phyloP scores from a whole-genome alignment of 2,888 invertebrate genomes.

The Drosophila siamana region DNA sequence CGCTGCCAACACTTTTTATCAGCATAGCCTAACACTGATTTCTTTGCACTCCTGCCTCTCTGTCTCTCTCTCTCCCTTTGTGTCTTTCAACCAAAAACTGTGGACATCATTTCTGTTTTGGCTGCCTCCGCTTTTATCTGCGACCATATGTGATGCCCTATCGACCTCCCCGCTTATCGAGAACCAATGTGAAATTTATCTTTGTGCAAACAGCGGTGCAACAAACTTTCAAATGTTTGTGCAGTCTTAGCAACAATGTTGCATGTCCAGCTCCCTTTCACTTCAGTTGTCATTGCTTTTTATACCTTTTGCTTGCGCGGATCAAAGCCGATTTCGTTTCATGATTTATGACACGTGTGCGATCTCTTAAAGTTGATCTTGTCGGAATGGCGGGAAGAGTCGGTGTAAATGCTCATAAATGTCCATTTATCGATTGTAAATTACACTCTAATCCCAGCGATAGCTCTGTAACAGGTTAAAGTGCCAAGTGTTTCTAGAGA shows the following conservation, averaged over 20 bases:
- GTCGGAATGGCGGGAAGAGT: constrained; percentile 38
- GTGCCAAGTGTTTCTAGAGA: constrained; percentile 22
- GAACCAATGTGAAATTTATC: constrained; percentile 61
- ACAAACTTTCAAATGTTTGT: constrained; percentile 77
- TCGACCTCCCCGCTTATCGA: constrained; percentile 67
- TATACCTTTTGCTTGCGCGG: constrained; percentile 27
- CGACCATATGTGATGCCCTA: constrained; percentile 66
- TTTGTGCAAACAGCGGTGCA: constrained; percentile 62
- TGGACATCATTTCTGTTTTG: constrained; percentile 4
- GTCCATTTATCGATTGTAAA: constrained; percentile 49
- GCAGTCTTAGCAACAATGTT: constrained; percentile 79
- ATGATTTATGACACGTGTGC: constrained; percentile 62
- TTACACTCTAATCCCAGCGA: constrained; percentile 26
- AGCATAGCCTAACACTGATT: constrained; percentile 57
- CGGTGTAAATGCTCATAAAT: constrained; percentile 55
- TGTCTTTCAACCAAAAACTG: constrained; percentile 42
- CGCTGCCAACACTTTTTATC: constrained; percentile 66
- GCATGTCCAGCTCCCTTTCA: constrained; percentile 41
- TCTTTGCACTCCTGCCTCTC: constrained; percentile 42
- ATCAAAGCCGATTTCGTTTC: constrained; percentile 53
- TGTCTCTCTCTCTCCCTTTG: too few species aligned
- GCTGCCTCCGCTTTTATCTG: constrained; percentile 54
- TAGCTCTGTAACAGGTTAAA: constrained; percentile 61
- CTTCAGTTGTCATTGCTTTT: constrained; percentile 43
- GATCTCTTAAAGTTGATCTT: constrained; percentile 30